Percentiles rank a stretch among this genome's conserved stretches.
Conservation (phyloP, 2,113 vertebrate species). For the Saguinus imperator region DNA sequence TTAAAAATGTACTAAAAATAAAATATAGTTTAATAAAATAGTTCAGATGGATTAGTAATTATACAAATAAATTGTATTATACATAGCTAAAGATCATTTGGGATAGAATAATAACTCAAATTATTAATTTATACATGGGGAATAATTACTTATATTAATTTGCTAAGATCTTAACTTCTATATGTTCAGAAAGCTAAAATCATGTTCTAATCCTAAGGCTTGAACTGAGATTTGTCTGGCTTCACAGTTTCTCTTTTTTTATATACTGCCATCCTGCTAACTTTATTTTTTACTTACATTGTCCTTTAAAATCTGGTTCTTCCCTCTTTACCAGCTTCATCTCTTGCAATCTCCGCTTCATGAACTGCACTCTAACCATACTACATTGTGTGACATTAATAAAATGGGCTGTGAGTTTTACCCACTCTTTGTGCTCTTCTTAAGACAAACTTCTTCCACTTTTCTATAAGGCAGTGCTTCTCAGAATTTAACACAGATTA, state of each 20-base stretch:
- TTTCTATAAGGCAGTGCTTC: background rate
- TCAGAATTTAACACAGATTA: background rate
- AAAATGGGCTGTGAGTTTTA: background rate
- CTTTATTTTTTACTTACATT: background rate
- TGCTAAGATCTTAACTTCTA: background rate
- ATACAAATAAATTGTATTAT: background rate
- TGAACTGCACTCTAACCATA: background rate
- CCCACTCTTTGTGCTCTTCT: background rate
- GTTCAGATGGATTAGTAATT: background rate
- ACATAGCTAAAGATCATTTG: background rate
- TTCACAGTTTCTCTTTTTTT: background rate
- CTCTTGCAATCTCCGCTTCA: background rate
- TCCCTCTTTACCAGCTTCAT: background rate
- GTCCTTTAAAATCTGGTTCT: background rate
- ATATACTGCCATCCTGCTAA: background rate
- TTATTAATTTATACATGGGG: background rate
- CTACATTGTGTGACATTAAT: background rate
- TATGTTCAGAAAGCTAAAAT: background rate
- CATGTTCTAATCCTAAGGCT: background rate
- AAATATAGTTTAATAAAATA: background rate
- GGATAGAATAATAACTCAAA: background rate
- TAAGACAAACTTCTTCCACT: background rate
- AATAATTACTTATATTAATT: background rate
- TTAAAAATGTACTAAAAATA: background rate
- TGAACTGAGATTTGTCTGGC: background rate